Base-by-base conservation (phyloP, 2,888 invertebrate genomes). In the Ecliptopera silaceata region DNA sequence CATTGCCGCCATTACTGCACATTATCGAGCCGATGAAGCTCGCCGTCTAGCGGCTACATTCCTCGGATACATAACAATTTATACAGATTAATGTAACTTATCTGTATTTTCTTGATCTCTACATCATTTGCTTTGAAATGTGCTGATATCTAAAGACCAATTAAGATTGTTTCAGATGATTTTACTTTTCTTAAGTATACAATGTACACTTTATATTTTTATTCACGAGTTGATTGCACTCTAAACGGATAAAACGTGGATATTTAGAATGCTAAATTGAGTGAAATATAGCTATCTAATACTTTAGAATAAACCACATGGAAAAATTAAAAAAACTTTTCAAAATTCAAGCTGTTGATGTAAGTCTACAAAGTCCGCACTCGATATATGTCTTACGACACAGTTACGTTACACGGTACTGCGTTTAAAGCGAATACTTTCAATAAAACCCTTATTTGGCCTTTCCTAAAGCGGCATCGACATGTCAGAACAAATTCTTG, bases 381-480 rank as follows among this genome's bases (percentile, higher is more conserved):
- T 38, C 13, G 13, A 29, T 15, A 38, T 8, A 29, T 13, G 17
- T 31, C 15, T 29, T 53, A 43, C 43, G 11, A 38, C 43, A 48
- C 43, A 38, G 52, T 41, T 44, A 39, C 29, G 18, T 34, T 45
- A 38, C 53, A 58, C 49, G 15, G 53, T 20, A 45, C 36, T 45
- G 49, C 45, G 42, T 58, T 46, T 46, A 54, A 53, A 58, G 48
- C 36, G 44, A 29, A 49, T 34, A 53, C 58, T 53, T 54, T 50
- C 58, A 53, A 58, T 54, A 58, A 46, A 54, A 43, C 15, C 58
- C 53, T 6, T 41, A 49, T 20, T 32, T 11, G 49, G 58, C 5
- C 13, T n/a, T 15, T 41, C 41, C 49, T 42, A 38, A 46, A 50
- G 42, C 42, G 38, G 49, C 34, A 8, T 3, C 17, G 12, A 46